These are phyloP conservation scores for Gymnothorax reevesii DNA, from an alignment of 2,797 vertebrate genomes.

Conservation along the genomic window DNA sequence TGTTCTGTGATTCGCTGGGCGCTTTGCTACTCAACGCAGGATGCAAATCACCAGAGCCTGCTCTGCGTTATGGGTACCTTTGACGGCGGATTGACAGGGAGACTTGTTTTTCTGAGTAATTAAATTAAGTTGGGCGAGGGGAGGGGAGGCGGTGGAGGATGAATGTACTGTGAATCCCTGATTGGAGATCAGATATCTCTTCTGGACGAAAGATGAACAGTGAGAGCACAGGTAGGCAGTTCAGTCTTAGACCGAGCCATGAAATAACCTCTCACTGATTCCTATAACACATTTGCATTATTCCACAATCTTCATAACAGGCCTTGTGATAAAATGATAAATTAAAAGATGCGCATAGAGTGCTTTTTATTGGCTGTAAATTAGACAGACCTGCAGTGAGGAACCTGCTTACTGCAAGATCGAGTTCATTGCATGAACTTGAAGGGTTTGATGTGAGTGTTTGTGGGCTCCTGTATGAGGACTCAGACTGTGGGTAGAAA, in stretches of 20 bases:
- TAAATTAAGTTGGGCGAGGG: background rate
- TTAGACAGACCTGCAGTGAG: background rate
- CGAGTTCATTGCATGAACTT: background rate
- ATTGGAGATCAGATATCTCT: background rate
- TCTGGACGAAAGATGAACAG: background rate
- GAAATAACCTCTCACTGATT: background rate
- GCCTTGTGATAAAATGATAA: background rate
- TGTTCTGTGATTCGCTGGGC: background rate
- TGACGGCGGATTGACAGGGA: background rate
- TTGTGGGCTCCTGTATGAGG: background rate
- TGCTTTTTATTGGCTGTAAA: background rate
- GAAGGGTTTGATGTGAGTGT: background rate
- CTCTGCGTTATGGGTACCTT: conserved; percentile 9
- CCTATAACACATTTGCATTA: background rate
- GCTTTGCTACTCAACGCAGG: background rate
- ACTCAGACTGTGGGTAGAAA: background rate
- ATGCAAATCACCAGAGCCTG: conserved; percentile 9
- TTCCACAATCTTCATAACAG: background rate
- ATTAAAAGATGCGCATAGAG: background rate
- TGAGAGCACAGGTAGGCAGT: background rate
- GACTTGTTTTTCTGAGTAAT: conserved; percentile 19
- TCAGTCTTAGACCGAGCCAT: background rate
- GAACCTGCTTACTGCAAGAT: background rate
- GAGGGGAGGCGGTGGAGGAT: background rate
- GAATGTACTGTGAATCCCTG: background rate